These are phyloP conservation scores for Vultur gryphus DNA, from an alignment of 2,797 vertebrate species.

Conservation along the genomic window DNA sequence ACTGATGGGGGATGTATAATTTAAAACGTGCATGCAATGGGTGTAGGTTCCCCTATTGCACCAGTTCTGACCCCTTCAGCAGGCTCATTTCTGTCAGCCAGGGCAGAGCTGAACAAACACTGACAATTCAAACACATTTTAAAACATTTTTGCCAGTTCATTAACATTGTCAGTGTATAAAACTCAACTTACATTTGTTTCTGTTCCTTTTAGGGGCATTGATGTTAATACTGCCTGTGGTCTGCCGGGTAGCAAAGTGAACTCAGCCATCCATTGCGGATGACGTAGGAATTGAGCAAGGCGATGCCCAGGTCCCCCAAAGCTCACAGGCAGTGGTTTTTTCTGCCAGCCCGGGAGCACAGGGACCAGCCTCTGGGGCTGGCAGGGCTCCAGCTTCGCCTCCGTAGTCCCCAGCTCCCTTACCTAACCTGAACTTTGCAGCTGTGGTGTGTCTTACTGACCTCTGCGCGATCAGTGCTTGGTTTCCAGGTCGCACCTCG, in stretches of 20 bases:
- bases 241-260: accelerated
- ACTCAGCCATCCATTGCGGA: accelerated
- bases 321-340: background rate
- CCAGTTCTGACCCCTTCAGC: background rate
- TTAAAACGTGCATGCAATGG: background rate
- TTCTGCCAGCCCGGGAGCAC: background rate
- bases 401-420: background rate
- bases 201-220: background rate
- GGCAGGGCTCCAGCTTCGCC: background rate
- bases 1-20: too few species aligned
- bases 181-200: background rate
- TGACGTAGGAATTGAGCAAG: background rate
- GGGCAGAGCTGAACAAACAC: background rate
- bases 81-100: background rate
- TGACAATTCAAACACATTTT: accelerated
- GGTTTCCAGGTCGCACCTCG: background rate
- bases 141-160: background rate
- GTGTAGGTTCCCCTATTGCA: background rate
- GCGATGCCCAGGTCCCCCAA: background rate
- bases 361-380: background rate
- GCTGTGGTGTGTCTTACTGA: background rate
- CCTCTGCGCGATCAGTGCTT: too few species aligned
- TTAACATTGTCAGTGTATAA: background rate
- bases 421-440: background rate
- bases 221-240: background rate